Evolutionary conservation across 2,888 invertebrate genomes (phyloP), one percentile per base, ranked within the genome.

Genomic region (Rhabditoides inermis): DNA sequence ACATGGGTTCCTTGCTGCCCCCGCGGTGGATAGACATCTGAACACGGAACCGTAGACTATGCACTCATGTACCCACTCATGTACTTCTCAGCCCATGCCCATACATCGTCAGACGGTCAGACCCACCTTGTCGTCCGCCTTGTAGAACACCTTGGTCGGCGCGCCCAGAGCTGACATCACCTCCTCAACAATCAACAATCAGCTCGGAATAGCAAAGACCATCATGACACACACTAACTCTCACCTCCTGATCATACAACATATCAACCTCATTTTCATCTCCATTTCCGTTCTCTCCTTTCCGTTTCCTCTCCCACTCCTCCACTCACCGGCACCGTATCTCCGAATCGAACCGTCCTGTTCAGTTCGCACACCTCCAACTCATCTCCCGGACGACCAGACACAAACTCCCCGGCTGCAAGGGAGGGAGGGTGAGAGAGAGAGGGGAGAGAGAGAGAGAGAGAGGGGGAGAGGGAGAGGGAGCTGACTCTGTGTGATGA

Each of bases 61-160:
- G 7, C 15, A 12, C 7, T 32, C 10, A 10, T 32, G 10, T 10
- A 7, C 32, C 15, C 32, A 32, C 32, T 32, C 32, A 32, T 32
- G 32, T 7, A 7, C 7, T 32, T 7, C 32, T 32, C 7, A 15
- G 7, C 32, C 15, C 32, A 10, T 10, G 10, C 15, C 15, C 32
- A 10, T 15, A 15, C 15, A 7, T 32, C 10, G 15, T 32, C 15
- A 32, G 15, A 10, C 32, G 10, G 15, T 32, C 10, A 10, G 32
- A 32, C 53, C 57, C 94, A 98, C 95, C 82, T 95, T 98, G 79
- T 98, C 95, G 79, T 98, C 95, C 40, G 91, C 88, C 81, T 98
- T 98, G 81, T 88, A 98, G 81, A 90, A 95, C 2, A 92, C 86
- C 52, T 84, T 83, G 54, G 88, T 88, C 0, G 98, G 95, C 2